Base-by-base conservation (phyloP, 2,797 vertebrate genomes). In the Arnoldichthys spilopterus region DNA sequence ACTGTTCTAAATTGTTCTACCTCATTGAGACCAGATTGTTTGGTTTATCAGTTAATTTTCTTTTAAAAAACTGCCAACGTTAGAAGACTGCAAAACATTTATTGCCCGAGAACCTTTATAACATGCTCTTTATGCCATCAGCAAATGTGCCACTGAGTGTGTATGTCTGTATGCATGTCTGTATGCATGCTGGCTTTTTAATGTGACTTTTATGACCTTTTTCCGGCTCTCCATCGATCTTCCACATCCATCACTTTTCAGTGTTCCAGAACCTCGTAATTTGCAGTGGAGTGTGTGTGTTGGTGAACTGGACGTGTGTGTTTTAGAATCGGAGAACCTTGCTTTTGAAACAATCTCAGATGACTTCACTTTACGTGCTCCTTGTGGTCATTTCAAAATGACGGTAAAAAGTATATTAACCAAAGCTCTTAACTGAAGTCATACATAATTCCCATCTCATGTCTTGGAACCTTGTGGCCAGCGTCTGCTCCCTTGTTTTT, bases 391-490 rank as follows among this genome's bases (percentile, higher is more conserved):
- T 61, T 61, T 32, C 15, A 61, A 61, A 61, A 61, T 6, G 28
- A 61, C 18, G 37, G 5, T 18, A 34, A 32, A 59, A 30, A 62
- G 58, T 28, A 56, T 20, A 34, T 32, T 68, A 49, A n/a, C 51
- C 47, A 61, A 70, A 68, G 12, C 64, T 71, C 45, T 75, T 80
- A 49, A 74, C 34, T 32, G 58, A 80, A 80, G 77, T 64, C 47
- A 6, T 81, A 34, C 59, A 76, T 81, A 77, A 81, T 77, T 85
- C 69, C 77, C 20, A 51, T 22, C 20, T 30, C 51, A 53, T 67
- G 56, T n/a, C 73, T 78, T 74, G 49, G 58, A 80, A 81, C 74
- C 71, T 83, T 75, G 45, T 20, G 15, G 32, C 62, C 22, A 7
- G 4, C 16, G 15, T 26, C 67, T 58, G 63, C 63, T 80, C 66